phyloP scores from a whole-genome alignment of 1,140 invertebrate genomes.

The Drosophila aff. region DNA sequence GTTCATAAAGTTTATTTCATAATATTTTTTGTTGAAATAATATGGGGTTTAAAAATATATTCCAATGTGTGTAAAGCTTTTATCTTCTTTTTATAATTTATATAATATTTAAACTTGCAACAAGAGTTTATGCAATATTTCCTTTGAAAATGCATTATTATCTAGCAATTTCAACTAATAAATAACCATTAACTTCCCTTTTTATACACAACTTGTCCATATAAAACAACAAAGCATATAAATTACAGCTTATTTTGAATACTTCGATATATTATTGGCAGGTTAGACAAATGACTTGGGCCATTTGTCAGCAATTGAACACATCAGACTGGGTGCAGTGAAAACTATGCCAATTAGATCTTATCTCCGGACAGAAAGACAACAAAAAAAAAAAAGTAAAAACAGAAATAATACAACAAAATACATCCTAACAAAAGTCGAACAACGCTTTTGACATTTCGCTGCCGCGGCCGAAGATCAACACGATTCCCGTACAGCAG shows the following conservation, averaged over 20 bases:
- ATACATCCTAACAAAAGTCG: conserved; percentile 29
- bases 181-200: neutral
- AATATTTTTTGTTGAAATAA: no score
- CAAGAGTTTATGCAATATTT: neutral
- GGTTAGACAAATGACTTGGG: conserved; percentile 31
- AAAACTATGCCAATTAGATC: conserved; percentile 54
- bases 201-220: neutral
- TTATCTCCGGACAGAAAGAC: conserved; percentile 31
- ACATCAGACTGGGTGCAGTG: conserved; percentile 42
- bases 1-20: no score
- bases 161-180: neutral
- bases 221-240: neutral
- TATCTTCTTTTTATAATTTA: neutral
- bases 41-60: neutral
- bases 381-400: conserved; percentile 11
- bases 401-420: neutral
- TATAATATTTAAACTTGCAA: neutral
- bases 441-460: conserved; percentile 58
- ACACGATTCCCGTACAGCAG: conserved; percentile 61
- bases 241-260: neutral
- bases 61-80: neutral
- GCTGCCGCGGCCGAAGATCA: conserved; percentile 52
- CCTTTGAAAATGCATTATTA: no score
- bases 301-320: conserved; percentile 50
- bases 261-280: conserved; percentile 26